Evolutionary conservation across 2,888 invertebrate species (phyloP).

Genomic region (Spatulosminthurus flaviceps): DNA sequence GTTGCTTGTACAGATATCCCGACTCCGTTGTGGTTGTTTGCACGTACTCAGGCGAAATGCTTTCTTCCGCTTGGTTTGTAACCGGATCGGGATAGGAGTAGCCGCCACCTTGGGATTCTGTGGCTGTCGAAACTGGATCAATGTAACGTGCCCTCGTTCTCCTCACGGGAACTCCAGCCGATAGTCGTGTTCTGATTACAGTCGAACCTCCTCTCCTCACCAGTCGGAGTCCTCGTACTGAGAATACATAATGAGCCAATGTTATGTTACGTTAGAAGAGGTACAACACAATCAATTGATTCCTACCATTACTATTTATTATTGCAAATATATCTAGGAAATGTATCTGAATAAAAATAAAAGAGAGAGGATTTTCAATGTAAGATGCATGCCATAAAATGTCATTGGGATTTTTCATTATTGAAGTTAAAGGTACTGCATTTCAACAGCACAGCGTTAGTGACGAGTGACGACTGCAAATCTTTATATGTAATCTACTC

Average conservation of each 20-base stretch:
- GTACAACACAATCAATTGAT: too few species aligned
- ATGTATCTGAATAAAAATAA: too few species aligned
- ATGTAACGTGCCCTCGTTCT: slow-evolving; percentile 20
- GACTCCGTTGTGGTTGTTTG: neutral
- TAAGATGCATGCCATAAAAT: too few species aligned
- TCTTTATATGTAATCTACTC: too few species aligned
- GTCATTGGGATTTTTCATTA: too few species aligned
- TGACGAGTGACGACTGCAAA: too few species aligned
- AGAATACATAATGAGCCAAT: neutral
- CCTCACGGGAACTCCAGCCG: slow-evolving; percentile 37
- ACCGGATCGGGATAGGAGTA: slow-evolving; percentile 27
- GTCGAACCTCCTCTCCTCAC: slow-evolving; percentile 33
- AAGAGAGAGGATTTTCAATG: too few species aligned
- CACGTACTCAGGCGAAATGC: neutral
- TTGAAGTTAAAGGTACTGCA: too few species aligned
- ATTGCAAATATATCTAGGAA: too few species aligned
- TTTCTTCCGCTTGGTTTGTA: neutral
- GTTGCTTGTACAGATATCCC: neutral
- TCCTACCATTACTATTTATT: too few species aligned
- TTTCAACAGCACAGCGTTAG: too few species aligned
- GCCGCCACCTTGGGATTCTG: neutral
- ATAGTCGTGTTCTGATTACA: slow-evolving; percentile 33
- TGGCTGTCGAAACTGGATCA: slow-evolving; percentile 32
- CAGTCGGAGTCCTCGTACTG: slow-evolving; percentile 20
- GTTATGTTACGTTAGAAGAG: too few species aligned